Percentiles rank a stretch among this genome's conserved stretches.
Evolutionary conservation across 2,797 vertebrate species (phyloP).

Genomic region (Rhinatrema bivittatum): DNA sequence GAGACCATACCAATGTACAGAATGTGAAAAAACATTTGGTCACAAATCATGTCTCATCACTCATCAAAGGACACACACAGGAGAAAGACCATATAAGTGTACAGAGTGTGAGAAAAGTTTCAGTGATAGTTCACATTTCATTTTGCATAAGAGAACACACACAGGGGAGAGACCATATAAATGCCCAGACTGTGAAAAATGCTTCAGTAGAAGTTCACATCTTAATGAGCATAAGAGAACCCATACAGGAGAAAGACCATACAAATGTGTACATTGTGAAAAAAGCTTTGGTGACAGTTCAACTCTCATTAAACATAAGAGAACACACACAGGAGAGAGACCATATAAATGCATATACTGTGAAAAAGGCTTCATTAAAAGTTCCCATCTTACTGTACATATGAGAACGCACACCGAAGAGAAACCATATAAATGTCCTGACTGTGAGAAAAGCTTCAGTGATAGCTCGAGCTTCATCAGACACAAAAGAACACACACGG

Average conservation of each 20-base stretch:
- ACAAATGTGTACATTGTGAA: constrained; percentile 11
- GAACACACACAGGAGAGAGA: constrained; percentile 26
- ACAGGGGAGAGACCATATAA: constrained; percentile 23
- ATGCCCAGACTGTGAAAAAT: constrained; percentile 14
- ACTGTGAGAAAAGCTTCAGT: constrained; percentile 26
- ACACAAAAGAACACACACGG: constrained; percentile 24
- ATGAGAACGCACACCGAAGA: constrained; percentile 19
- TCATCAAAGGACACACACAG: constrained; percentile 17
- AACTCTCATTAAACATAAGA: constrained; percentile 20
- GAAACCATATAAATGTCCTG: constrained; percentile 6
- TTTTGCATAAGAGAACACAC: constrained; percentile 18
- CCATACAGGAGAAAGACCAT: constrained; percentile 26
- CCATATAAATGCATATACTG: constrained; percentile 17
- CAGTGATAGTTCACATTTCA: constrained; percentile 16
- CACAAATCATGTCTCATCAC: constrained; percentile 22
- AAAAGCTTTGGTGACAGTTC: constrained; percentile 27
- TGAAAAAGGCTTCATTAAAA: constrained; percentile 28
- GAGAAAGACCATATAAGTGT: constrained; percentile 23
- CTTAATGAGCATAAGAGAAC: constrained; percentile 16
- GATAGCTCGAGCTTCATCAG: constrained; percentile 20
- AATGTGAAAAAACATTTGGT: constrained; percentile 18
- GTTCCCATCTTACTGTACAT: constrained; percentile 20
- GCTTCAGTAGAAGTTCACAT: constrained; percentile 20
- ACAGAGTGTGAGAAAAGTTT: constrained; percentile 16
- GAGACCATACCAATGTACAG: constrained; percentile 11